phyloP scores from a whole-genome alignment of 37 sponge, comb jelly and placozoan species.

The Ianthella basta region DNA sequence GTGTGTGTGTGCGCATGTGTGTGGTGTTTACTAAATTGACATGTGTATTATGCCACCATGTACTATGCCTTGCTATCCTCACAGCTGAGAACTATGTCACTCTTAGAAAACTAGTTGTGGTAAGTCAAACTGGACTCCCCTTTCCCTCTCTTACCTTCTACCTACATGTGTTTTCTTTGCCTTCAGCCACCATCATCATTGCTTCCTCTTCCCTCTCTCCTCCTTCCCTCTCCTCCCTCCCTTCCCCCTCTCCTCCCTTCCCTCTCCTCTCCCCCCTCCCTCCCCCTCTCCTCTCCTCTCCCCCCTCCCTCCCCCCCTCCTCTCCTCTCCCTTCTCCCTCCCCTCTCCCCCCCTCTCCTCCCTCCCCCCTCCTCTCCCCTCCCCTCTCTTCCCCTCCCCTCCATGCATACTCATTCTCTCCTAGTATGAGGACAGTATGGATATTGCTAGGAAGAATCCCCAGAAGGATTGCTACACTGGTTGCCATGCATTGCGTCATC shows the following conservation, averaged over 20 bases:
- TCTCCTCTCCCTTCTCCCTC: no score
- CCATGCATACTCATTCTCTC: background rate
- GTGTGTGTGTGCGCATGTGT: slow-evolving; percentile 30
- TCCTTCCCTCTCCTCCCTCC: background rate
- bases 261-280: no score
- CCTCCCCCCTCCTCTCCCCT: slow-evolving; percentile 40
- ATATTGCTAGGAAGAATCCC: background rate
- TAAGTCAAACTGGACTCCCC: no score
- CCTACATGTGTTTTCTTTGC: no score
- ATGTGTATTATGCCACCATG: no score
- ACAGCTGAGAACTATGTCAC: background rate
- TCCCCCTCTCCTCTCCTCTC: background rate
- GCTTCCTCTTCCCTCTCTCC: no score
- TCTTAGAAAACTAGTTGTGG: background rate
- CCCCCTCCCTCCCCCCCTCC: background rate
- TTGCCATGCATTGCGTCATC: background rate
- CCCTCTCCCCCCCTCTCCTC: slow-evolving; percentile 37
- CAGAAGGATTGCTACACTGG: background rate
- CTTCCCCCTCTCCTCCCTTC: background rate
- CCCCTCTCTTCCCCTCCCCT: slow-evolving; percentile 26
- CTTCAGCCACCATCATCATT: no score
- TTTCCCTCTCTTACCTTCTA: no score
- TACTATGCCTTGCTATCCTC: background rate
- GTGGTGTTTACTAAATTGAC: no score
- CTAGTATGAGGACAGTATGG: background rate